A percentile compares a stretch with the other conserved stretches of the same genome.
Conservation (phyloP, 2,797 vertebrate species). For the Loriculus beryllinus region DNA sequence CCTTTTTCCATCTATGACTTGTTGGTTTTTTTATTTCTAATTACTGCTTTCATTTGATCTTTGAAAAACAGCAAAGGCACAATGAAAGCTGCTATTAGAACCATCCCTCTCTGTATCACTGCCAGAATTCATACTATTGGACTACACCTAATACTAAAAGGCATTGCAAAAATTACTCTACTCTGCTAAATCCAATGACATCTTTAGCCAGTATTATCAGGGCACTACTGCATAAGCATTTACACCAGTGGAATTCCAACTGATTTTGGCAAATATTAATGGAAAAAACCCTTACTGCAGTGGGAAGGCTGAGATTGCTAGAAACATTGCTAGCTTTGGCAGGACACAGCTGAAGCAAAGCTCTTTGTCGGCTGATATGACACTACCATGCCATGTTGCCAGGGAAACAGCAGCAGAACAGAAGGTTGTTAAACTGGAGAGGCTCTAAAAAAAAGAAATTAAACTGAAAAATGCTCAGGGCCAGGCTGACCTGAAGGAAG, state of each 20-base stretch:
- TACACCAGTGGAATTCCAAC: neutral
- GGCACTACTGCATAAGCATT: neutral
- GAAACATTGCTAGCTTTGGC: neutral
- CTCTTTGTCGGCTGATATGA: neutral
- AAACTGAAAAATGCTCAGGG: neutral
- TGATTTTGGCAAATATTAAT: neutral
- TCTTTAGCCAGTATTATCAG: neutral
- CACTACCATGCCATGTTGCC: neutral
- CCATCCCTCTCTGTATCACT: neutral
- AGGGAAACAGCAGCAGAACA: neutral
- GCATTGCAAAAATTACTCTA: neutral
- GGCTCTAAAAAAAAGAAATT: neutral
- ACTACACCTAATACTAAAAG: neutral
- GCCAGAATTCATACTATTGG: neutral
- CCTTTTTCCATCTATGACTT: neutral
- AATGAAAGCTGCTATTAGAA: neutral
- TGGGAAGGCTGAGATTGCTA: neutral
- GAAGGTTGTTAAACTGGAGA: neutral
- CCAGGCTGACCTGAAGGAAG: neutral
- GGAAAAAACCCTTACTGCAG: neutral
- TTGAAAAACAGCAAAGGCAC: neutral
- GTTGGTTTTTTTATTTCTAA: neutral
- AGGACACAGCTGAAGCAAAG: neutral
- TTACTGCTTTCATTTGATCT: neutral
- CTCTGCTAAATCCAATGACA: neutral